Evolutionary conservation across 2,113 vertebrate genomes (phyloP), one percentile per base, ranked within the genome.

Genomic region (Plectropomus leopardus): DNA sequence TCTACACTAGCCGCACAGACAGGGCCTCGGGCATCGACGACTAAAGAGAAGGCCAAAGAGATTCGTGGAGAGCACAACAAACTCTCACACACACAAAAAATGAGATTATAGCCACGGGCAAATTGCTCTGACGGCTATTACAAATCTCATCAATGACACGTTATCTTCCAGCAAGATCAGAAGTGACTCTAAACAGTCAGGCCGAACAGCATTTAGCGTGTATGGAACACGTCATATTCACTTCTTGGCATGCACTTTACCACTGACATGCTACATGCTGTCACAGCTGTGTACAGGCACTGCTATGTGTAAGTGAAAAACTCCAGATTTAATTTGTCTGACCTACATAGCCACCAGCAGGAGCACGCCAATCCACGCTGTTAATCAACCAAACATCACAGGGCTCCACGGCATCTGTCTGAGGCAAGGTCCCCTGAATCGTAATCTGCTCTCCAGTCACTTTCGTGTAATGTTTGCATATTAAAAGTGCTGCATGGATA

Each of bases 371-470:
- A 50, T 83, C 58, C 84, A 75, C 8, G 40, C 19, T 1, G 80
- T 85, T 87, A 90, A 91, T 89, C 85, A 91, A 72, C 78, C 54
- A 3, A 44, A 83, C 81, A 67, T 85, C 50, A 32, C 74, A 82
- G 76, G 81, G 82, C 34, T 83, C 84, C 80, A 9, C 4, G 4
- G 64, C 74, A 67, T 72, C 69, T 45, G 80, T 66, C 72, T 58
- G 80, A 68, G 61, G 28, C 1, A 17, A 80, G 64, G 69, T 66
- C 78, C 54, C 67, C 44, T 40, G 74, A 86, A 84, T 83, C 60
- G 70, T 80, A 76, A 86, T 86, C 71, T 32, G 36, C 79, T 59
- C 76, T 81, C 70, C 55, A 1, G 51, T 73, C 17, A 64, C 30
- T 86, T 78, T 69, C 30, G 28, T 79, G 79, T 30, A 54, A 72